Percentiles rank a stretch among this genome's conserved stretches.
phyloP scores from a whole-genome alignment of 1,140 invertebrate genomes.

The Penaeus chinensis region DNA sequence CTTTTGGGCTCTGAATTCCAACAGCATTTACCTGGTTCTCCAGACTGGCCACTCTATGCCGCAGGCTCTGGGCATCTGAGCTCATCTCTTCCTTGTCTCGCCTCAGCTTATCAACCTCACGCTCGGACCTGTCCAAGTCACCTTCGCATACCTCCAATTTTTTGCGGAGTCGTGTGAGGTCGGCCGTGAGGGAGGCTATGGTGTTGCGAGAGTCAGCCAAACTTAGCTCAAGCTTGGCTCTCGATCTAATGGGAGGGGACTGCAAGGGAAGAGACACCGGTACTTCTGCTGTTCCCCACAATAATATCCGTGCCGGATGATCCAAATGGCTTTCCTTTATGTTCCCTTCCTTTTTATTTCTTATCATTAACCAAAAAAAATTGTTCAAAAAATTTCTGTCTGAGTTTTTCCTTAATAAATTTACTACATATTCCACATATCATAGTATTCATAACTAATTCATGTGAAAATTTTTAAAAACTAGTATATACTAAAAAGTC shows the following conservation, averaged over 20 bases:
- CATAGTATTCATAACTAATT: no score
- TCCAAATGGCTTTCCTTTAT: no score
- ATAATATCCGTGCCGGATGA: background rate
- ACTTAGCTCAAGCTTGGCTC: constrained; percentile 41
- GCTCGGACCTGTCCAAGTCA: constrained; percentile 48
- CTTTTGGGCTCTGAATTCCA: no score
- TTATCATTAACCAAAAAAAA: no score
- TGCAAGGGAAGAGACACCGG: constrained; percentile 30
- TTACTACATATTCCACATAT: no score
- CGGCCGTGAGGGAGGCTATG: constrained; percentile 41
- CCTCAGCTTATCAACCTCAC: constrained; percentile 51
- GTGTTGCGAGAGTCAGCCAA: constrained; percentile 45
- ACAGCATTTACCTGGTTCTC: constrained; percentile 43
- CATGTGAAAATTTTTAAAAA: no score
- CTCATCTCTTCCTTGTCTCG: constrained; percentile 49
- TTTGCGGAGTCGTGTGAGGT: constrained; percentile 40
- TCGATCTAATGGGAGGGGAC: constrained; percentile 34
- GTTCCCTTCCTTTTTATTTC: no score
- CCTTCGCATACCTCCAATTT: constrained; percentile 51
- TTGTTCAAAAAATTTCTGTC: no score
- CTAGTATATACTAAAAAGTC: no score
- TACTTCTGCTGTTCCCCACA: background rate
- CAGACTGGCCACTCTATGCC: constrained; percentile 32
- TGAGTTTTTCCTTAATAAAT: no score
- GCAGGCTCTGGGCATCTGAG: constrained; percentile 26